These are phyloP conservation scores for Cosmorhoe ocellata DNA, from an alignment of 2,888 invertebrate genomes.

Conservation along the genomic window DNA sequence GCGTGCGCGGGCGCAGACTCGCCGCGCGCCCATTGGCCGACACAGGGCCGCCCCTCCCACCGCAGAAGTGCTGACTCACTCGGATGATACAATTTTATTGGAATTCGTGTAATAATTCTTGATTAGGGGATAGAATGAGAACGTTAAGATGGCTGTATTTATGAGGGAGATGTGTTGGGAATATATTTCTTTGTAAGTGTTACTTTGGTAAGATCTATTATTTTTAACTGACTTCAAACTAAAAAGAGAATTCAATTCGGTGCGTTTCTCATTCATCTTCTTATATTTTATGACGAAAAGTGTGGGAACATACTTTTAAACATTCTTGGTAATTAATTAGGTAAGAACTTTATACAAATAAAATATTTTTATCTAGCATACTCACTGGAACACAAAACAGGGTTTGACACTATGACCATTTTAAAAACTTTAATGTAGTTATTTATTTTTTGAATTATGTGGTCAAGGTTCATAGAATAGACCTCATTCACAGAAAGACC, in stretches of 20 bases:
- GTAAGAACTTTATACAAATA: too few species aligned
- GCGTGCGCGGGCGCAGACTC: conserved; percentile 51
- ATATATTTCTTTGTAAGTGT: conserved; percentile 8
- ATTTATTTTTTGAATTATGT: too few species aligned
- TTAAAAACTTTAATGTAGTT: too few species aligned
- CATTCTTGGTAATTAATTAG: too few species aligned
- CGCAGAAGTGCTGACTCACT: conserved; percentile 58
- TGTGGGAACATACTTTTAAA: too few species aligned
- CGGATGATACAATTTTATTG: conserved; percentile 27
- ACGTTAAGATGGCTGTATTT: conserved; percentile 20
- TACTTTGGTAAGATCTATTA: not conserved
- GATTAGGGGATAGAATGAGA: conserved; percentile 33
- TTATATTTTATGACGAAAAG: not conserved
- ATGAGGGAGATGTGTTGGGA: conserved; percentile 15
- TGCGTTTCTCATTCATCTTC: not conserved
- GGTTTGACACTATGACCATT: too few species aligned
- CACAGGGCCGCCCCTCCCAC: conserved; percentile 72
- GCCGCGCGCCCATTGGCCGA: conserved; percentile 62
- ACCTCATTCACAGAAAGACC: conserved; percentile 10
- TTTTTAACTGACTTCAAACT: not conserved
- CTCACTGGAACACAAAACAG: too few species aligned
- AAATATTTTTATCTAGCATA: too few species aligned
- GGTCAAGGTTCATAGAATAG: too few species aligned
- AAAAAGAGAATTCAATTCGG: too few species aligned
- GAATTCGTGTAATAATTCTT: conserved; percentile 34